Evolutionary conservation across 1,140 invertebrate species (phyloP).

Genomic region (Procambarus virginalis): DNA sequence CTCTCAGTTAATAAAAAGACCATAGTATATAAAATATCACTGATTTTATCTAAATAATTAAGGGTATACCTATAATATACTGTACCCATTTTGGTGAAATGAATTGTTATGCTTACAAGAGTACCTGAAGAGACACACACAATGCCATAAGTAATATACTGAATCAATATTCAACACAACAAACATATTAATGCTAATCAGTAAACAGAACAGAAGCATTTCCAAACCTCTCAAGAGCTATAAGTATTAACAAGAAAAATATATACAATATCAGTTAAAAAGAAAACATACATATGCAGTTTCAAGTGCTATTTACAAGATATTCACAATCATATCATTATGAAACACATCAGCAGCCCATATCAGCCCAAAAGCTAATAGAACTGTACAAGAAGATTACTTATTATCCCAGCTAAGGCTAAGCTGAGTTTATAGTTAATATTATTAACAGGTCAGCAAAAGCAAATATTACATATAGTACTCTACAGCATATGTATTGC

Average conservation of each 20-base stretch:
- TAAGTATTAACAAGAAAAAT: background rate
- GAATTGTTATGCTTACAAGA: background rate
- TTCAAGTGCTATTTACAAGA: background rate
- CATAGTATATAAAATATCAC: background rate
- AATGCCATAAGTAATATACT: background rate
- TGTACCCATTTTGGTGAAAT: background rate
- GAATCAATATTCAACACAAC: background rate
- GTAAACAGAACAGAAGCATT: background rate
- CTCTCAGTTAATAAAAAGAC: too few species aligned
- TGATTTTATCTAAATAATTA: background rate
- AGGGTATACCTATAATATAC: background rate
- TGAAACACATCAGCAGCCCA: background rate
- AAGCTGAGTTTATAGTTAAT: too few species aligned
- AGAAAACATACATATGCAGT: background rate
- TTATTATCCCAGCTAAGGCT: too few species aligned
- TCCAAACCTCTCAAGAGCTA: background rate
- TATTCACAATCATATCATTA: background rate
- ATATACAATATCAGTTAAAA: background rate
- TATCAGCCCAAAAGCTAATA: background rate
- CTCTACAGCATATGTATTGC: too few species aligned
- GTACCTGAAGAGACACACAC: background rate
- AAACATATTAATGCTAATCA: background rate
- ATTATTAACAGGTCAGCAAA: too few species aligned
- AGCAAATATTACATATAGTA: too few species aligned
- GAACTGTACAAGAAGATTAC: too few species aligned